Conservation (phyloP, 1,140 invertebrate species). For the Zeugodacus cucurbitae region DNA sequence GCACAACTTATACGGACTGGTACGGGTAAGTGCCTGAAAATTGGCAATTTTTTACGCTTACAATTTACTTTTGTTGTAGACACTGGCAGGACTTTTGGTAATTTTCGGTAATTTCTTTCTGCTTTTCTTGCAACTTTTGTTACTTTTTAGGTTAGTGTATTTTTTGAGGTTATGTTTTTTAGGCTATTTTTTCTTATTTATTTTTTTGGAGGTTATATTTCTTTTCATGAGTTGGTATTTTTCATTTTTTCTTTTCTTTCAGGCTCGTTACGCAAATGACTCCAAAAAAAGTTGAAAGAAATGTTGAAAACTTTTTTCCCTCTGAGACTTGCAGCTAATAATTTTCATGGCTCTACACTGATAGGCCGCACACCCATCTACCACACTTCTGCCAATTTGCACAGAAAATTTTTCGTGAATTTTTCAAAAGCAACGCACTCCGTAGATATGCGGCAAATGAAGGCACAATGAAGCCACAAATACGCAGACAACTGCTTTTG, state of each 20-base stretch:
- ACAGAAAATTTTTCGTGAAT: background rate
- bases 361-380: background rate
- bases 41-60: background rate
- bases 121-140: background rate
- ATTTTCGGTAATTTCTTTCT: background rate
- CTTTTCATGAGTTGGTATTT: no score
- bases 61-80: background rate
- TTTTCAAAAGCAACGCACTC: background rate
- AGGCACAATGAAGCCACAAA: constrained; percentile 32
- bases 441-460: constrained; percentile 17
- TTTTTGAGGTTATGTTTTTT: background rate
- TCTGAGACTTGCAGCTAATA: background rate
- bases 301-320: background rate
- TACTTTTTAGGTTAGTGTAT: background rate
- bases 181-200: background rate
- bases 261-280: background rate
- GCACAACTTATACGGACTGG: background rate
- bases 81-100: background rate
- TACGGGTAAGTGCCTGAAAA: background rate
- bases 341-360: background rate
- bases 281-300: background rate
- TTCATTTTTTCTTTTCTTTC: no score
- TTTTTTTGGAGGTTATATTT: background rate
- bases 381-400: background rate
- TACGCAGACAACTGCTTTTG: background rate